Percentiles rank a stretch among this genome's conserved stretches.
Evolutionary conservation across 2,888 invertebrate species (phyloP).

Genomic region (Rhingia rostrata): DNA sequence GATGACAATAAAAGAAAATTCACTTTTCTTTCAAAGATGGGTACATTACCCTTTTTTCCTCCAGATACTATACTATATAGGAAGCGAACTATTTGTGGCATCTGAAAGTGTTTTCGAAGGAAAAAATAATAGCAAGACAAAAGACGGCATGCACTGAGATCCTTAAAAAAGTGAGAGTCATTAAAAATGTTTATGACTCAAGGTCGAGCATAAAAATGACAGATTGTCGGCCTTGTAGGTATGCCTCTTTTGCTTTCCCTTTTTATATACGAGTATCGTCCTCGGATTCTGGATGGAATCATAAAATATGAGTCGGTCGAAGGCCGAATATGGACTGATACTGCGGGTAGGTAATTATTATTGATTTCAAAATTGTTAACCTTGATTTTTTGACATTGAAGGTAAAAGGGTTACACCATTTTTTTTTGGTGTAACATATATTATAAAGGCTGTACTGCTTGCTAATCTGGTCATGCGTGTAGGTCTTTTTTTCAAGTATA

Average conservation of each 20-base stretch:
- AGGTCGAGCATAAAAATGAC: conserved; percentile 78
- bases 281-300: not conserved
- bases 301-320: conserved; percentile 15
- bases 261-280: not conserved
- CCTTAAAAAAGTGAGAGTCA: conserved; percentile 82
- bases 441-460: no score
- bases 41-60: conserved; percentile 65
- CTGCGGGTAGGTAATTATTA: conserved; percentile 26
- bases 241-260: conserved; percentile 49
- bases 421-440: no score
- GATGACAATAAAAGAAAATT: conserved; percentile 68
- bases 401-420: no score
- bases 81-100: conserved; percentile 68
- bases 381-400: no score
- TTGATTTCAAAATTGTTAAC: conserved; percentile 5
- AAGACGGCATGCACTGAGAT: conserved; percentile 44
- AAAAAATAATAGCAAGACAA: conserved; percentile 20
- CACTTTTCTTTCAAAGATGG: conserved; percentile 63
- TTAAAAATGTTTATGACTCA: conserved; percentile 82
- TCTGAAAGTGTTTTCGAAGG: conserved; percentile 60
- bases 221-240: conserved; percentile 55
- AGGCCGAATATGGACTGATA: not conserved
- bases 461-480: no score
- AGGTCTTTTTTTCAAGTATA: no score
- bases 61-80: conserved; percentile 26